Base-by-base conservation (phyloP, 2,797 vertebrate genomes). In the Melanotaenia parkinsoni region DNA sequence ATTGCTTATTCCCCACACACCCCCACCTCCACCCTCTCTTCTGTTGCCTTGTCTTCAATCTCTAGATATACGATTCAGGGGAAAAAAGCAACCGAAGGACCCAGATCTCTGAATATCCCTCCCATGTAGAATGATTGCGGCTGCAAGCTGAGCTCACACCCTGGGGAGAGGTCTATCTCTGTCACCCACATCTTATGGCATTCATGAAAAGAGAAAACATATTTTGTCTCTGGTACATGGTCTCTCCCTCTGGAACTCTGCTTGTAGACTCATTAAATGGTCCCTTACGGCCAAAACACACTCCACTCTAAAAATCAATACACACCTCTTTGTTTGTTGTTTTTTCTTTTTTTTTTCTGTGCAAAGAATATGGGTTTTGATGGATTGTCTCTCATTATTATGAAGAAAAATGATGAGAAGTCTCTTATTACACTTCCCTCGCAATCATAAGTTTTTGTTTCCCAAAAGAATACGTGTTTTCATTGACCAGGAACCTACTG, bases 251-350 rank as follows among this genome's bases (percentile, higher is more conserved):
- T 86, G 76, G 88, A 93, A 76, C 81, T 82, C 80, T 75, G 84
- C 91, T 93, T 88, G 88, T 92, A 90, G 84, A 93, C 88, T 94
- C 91, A 92, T 94, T 95, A 94, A 93, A 94, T 82, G 86, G 86
- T 90, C 91, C 87, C 91, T 91, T 86, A 81, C 59, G 81, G 90
- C 89, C 89, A 90, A 91, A 92, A 91, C 81, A 86, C 85, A 85
- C 80, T 91, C 83, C 84, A 77, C 85, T 91, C 74, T 63, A 87
- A 88, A 91, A 93, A 94, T 95, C 94, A 90, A 94, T 94, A 92
- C 80, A 70, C 79, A 68, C 71, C 64, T 86, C 79, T 82, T 87
- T 80, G 77, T 82, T 62, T 69, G 35, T 16, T 28, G 28, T 14
- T 20, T 22, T 69, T 24, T 77, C 74, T 72, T 38, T 70, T 60